These are phyloP conservation scores for Pseudomyrmex gracilis DNA, from an alignment of 1,140 invertebrate genomes.

Conservation along the genomic window DNA sequence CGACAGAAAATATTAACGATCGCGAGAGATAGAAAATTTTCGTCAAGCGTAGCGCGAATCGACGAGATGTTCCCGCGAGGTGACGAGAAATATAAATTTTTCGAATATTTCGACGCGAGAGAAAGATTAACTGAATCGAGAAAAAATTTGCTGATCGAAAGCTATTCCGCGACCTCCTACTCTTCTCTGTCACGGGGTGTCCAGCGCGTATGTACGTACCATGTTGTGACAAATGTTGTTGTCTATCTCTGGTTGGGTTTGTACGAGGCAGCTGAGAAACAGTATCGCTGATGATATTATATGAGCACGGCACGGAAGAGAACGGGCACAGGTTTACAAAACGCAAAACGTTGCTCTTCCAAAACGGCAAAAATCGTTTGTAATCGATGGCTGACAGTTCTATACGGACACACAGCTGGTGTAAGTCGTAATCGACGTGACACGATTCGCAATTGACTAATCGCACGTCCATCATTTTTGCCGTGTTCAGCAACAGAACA, in stretches of 20 bases:
- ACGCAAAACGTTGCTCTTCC: slow-evolving; percentile 47
- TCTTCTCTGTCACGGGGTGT: not conserved
- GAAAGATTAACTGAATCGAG: not conserved
- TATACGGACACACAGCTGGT: slow-evolving; percentile 59
- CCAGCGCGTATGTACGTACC: slow-evolving; percentile 72
- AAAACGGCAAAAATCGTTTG: slow-evolving; percentile 65
- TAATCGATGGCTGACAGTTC: slow-evolving; percentile 81
- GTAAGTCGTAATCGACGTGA: slow-evolving; percentile 67
- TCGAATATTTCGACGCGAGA: not conserved
- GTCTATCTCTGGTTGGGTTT: slow-evolving; percentile 68
- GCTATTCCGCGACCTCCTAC: not conserved
- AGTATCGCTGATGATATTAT: slow-evolving; percentile 18
- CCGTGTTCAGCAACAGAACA: not conserved
- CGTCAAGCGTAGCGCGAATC: not conserved
- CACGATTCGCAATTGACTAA: not conserved
- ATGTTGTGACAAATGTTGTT: slow-evolving; percentile 75
- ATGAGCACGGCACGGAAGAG: not conserved
- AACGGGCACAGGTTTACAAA: slow-evolving; percentile 43
- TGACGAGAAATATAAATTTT: slow-evolving; percentile 5
- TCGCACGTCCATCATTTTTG: slow-evolving; percentile 63
- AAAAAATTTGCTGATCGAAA: not conserved
- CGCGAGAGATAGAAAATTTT: not conserved
- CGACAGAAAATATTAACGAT: slow-evolving; percentile 13
- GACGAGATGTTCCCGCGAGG: not conserved
- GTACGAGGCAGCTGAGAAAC: slow-evolving; percentile 11